Percentiles rank a stretch among this genome's conserved stretches.
These are phyloP conservation scores for Nasonia vitripennis DNA, from an alignment of 1,140 invertebrate species.

Conservation along the genomic window DNA sequence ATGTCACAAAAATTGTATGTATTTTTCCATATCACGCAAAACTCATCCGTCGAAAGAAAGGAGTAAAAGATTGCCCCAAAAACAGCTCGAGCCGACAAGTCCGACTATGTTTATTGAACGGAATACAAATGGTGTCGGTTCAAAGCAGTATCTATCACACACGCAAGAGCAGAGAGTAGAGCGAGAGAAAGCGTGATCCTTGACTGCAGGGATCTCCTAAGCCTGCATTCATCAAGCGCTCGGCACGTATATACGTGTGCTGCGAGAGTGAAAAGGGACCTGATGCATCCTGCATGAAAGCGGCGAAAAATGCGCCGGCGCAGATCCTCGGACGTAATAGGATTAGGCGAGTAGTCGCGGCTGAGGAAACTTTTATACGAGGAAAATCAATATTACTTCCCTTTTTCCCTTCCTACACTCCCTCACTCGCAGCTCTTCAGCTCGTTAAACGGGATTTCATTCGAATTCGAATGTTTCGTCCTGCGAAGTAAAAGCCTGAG, in stretches of 20 bases:
- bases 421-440: background rate
- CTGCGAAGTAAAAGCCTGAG: too few relatives aligned
- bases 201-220: background rate
- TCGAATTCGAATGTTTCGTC: background rate
- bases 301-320: background rate
- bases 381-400: background rate
- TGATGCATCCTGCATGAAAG: slow-evolving; percentile 3
- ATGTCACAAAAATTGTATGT: too few relatives aligned
- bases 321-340: background rate
- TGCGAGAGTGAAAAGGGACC: background rate
- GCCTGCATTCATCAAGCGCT: background rate
- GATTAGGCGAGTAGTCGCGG: background rate
- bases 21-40: too few relatives aligned
- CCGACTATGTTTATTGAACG: too few relatives aligned
- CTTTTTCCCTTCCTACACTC: too few relatives aligned
- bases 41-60: too few relatives aligned
- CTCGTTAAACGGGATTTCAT: background rate
- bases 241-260: background rate
- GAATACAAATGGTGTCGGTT: too few relatives aligned
- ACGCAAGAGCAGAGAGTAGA: background rate
- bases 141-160: too few relatives aligned
- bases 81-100: too few relatives aligned
- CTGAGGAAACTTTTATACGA: background rate
- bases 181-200: background rate
- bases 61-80: too few relatives aligned